These are phyloP conservation scores for Scytalopus superciliaris DNA, from an alignment of 2,113 vertebrate genomes.

Conservation along the genomic window DNA sequence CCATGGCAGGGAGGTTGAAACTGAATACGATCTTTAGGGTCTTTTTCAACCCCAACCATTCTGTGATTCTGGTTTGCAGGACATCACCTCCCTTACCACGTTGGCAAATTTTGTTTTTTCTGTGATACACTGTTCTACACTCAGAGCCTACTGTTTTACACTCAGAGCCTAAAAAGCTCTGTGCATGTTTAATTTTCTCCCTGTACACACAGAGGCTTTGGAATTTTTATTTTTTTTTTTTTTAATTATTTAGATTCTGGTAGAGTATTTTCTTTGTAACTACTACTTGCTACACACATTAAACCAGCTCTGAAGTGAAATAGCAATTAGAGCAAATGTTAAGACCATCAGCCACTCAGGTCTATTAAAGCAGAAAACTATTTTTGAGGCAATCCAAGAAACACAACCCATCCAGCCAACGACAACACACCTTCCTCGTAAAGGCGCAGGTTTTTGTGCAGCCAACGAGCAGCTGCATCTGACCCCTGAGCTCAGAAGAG, in stretches of 20 bases:
- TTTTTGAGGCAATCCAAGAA: conserved; percentile 51
- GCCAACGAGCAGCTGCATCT: conserved; percentile 18
- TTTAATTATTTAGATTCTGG: background rate
- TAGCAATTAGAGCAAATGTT: background rate
- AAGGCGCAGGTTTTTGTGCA: background rate
- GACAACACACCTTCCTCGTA: conserved; percentile 13
- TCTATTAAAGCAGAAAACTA: conserved; percentile 42
- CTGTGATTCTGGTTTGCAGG: background rate
- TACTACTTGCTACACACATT: background rate
- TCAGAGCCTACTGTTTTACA: background rate
- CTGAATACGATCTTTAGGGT: background rate
- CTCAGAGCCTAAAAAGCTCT: background rate
- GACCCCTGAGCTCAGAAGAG: background rate
- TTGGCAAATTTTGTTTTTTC: background rate
- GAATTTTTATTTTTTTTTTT: background rate
- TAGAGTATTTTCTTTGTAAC: conserved; percentile 1
- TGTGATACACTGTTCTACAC: background rate
- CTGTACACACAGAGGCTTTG: background rate
- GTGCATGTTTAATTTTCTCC: background rate
- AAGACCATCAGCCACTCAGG: conserved; percentile 18
- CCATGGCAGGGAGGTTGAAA: background rate
- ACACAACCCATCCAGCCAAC: conserved; percentile 4
- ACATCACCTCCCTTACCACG: background rate
- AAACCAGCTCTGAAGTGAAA: conserved; percentile 4
- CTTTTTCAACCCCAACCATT: background rate